These are phyloP conservation scores for Cyprinus carpio DNA, from an alignment of 2,113 vertebrate species.

Conservation along the genomic window DNA sequence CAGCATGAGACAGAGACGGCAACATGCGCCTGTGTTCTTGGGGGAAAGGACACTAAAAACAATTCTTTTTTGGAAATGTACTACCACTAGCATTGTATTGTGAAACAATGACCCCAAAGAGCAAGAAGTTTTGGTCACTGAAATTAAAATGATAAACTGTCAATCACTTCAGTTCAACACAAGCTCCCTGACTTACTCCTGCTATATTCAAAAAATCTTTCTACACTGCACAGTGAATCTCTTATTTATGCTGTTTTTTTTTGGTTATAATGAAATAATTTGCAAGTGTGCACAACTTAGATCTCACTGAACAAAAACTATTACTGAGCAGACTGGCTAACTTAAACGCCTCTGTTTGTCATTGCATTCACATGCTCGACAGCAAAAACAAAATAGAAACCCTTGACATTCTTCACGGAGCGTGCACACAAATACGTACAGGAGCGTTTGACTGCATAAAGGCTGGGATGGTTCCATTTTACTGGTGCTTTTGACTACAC, in stretches of 20 bases:
- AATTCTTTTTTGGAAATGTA: neutral
- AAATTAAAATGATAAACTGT: neutral
- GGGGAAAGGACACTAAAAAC: neutral
- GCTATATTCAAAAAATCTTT: neutral
- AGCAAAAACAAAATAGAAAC: neutral
- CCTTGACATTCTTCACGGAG: neutral
- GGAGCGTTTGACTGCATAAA: neutral
- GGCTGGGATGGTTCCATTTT: neutral
- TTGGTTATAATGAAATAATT: neutral
- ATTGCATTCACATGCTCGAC: neutral
- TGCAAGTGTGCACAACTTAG: neutral
- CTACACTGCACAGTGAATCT: neutral
- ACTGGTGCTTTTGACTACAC: neutral
- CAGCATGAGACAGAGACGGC: neutral
- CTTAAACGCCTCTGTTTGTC: neutral
- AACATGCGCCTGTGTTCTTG: neutral
- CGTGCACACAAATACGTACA: neutral
- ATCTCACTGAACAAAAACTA: neutral
- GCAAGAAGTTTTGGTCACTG: neutral
- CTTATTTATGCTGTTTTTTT: neutral
- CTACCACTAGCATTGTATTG: neutral
- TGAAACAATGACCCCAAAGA: neutral
- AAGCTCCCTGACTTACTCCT: neutral
- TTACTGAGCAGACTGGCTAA: neutral
- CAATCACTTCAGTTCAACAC: neutral